Evolutionary conservation across 2,888 invertebrate genomes (phyloP), one percentile per base, ranked within the genome.

Genomic region (Sericinus montela): DNA sequence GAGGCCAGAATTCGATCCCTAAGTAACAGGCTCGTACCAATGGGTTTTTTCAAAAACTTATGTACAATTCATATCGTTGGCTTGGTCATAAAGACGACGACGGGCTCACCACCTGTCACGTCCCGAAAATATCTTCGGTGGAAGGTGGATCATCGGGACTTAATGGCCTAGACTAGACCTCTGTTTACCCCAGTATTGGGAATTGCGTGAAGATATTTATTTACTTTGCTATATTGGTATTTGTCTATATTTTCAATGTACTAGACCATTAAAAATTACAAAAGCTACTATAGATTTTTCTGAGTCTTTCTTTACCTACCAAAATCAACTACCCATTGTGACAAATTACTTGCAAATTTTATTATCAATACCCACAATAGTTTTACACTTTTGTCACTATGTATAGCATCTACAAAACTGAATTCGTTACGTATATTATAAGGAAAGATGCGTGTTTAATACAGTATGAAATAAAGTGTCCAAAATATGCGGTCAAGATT

Each of bases 261-360:
- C n/a, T n/a, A 58, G 55, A 55, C 53, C 55, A 59, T 35, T 8
- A 16, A 30, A 41, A 47, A 29, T 42, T 56, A 59, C 53, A 58
- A 56, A 60, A 54, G 58, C 54, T 52, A 58, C 53, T 58, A 56
- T 53, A 56, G 56, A 51, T 55, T 61, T 54, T 52, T 55, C n/a
- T n/a, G n/a, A n/a, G 56, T 60, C 53, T 57, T 53, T 56, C 62
- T 57, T 59, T 63, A 65, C 62, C 63, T 9, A n/a, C 29, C 65
- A 61, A 80, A 82, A 83, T 83, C 79, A 82, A 63, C 61, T 52
- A 3, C 19, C 19, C 48, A 83, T 85, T 86, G 81, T 81, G 58
- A 56, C 43, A 49, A 69, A 75, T 85, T 84, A 86, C 83, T 85
- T 84, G 85, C 84, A 79, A 77, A 80, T 77, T 79, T 62, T 59